These are phyloP conservation scores for Ectropis crepuscularia DNA, from an alignment of 2,888 invertebrate genomes.

Conservation along the genomic window DNA sequence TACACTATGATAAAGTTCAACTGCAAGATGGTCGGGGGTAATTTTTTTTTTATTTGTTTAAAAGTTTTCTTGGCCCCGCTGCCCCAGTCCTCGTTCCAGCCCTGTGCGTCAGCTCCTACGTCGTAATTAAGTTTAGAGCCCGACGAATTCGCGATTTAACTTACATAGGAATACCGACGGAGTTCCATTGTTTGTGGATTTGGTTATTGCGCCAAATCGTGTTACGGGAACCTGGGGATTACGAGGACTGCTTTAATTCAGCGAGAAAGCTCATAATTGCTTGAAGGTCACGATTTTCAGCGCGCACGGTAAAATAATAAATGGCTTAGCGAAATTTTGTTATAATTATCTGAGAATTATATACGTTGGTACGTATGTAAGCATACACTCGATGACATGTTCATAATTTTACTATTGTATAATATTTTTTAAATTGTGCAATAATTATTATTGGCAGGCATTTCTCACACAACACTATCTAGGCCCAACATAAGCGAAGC, in stretches of 20 bases:
- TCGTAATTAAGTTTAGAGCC: slow-evolving; percentile 58
- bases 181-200: slow-evolving; percentile 60
- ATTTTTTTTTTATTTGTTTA: no score
- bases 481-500: no score
- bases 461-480: no score
- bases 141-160: slow-evolving; percentile 58
- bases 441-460: no score
- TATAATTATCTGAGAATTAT: no score
- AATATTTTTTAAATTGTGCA: no score
- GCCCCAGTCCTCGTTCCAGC: slow-evolving; percentile 2
- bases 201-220: slow-evolving; percentile 59
- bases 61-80: neutral
- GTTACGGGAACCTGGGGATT: slow-evolving; percentile 47
- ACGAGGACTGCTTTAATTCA: slow-evolving; percentile 26
- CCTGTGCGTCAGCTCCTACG: slow-evolving; percentile 35
- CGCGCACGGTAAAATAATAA: neutral
- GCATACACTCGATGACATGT: no score
- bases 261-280: slow-evolving; percentile 9
- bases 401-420: no score
- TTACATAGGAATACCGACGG: slow-evolving; percentile 50
- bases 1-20: no score
- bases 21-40: no score
- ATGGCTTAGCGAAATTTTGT: no score
- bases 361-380: no score
- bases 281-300: slow-evolving; percentile 2